Base-by-base conservation (phyloP, 2,888 invertebrate genomes). In the Exephanes ischioxanthus region DNA sequence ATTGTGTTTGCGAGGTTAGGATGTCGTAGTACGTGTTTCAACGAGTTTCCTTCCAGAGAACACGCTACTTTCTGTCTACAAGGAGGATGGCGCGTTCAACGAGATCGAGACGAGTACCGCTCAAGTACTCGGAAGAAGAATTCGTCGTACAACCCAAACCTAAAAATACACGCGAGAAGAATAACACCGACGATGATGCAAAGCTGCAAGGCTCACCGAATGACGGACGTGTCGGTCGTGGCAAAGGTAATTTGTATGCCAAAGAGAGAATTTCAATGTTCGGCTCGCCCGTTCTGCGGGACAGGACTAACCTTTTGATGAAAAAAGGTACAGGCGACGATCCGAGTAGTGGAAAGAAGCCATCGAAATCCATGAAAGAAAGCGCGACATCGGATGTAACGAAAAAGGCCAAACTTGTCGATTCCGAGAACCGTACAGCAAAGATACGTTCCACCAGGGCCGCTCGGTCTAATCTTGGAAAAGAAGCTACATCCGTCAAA, bases 251-350 rank as follows among this genome's bases (percentile, higher is more conserved):
- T 78, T 82, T 80, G 53, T 22, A 71, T 33, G 67, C 41, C 63
- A 83, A 66, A 41, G 51, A 63, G 45, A 67, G 71, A 16, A 51
- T 83, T 71, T 53, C 33, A 19, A 41, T 51, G 53, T 51, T 78
- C 16, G 73, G 51, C 82, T 75, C 80, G 9, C 78, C 80, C 58
- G 86, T 88, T 86, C 80, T 88, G 85, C 87, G 83, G 75, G 88
- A 88, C 87, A 87, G 87, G 86, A 88, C 88, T n/a, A 88, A 88
- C 76, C 75, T 87, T 86, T 87, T 86, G 81, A 61, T 83, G 73
- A 87, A 86, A 87, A 86, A 88, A 87, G 87, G 86, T 86, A 66
- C 70, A 26, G 58, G 30, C 16, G 37, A 72, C 22, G 58, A 68
- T 11, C 48, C 11, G 68, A 73, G 3, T 71, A 73, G 3, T 67